Evolutionary conservation across 2,113 vertebrate genomes (phyloP).

Genomic region (Spea bombifrons): DNA sequence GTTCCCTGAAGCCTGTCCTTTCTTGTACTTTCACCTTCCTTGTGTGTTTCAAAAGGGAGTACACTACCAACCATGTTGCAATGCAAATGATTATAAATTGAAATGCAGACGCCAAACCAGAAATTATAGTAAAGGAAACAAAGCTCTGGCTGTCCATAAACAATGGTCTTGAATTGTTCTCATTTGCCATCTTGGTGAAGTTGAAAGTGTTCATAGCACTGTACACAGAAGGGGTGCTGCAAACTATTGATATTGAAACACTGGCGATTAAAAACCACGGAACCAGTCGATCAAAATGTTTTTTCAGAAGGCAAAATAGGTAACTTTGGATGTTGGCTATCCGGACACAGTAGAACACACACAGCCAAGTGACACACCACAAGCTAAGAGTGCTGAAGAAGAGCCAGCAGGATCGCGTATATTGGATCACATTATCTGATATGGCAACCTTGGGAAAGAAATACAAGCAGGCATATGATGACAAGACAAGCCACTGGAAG

Average conservation of each 20-base stretch:
- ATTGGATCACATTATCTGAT: no score
- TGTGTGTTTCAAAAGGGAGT: conserved; percentile 17
- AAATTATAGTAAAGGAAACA: background rate
- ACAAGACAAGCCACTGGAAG: conserved; percentile 4
- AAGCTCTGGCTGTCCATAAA: background rate
- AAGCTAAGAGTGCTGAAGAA: conserved; percentile 14
- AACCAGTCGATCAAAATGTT: conserved; percentile 21
- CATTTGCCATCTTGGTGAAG: no score
- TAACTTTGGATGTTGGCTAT: conserved; percentile 1
- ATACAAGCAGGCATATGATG: background rate
- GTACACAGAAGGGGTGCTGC: background rate
- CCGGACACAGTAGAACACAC: conserved; percentile 30
- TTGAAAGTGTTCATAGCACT: background rate
- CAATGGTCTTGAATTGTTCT: background rate
- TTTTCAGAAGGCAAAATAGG: conserved; percentile 18
- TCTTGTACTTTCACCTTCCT: conserved; percentile 22
- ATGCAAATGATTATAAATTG: conserved; percentile 29
- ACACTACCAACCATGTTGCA: conserved; percentile 7
- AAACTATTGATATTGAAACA: background rate
- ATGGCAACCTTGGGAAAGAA: background rate
- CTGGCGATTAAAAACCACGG: conserved; percentile 4
- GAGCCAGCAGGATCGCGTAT: conserved; percentile 1
- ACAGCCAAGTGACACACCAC: conserved; percentile 19
- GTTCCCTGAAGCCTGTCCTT: conserved; percentile 31
- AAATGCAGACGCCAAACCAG: background rate